Evolutionary conservation across 2,113 vertebrate genomes (phyloP), one percentile per base, ranked within the genome.

Genomic region (Rafetus swinhoei): DNA sequence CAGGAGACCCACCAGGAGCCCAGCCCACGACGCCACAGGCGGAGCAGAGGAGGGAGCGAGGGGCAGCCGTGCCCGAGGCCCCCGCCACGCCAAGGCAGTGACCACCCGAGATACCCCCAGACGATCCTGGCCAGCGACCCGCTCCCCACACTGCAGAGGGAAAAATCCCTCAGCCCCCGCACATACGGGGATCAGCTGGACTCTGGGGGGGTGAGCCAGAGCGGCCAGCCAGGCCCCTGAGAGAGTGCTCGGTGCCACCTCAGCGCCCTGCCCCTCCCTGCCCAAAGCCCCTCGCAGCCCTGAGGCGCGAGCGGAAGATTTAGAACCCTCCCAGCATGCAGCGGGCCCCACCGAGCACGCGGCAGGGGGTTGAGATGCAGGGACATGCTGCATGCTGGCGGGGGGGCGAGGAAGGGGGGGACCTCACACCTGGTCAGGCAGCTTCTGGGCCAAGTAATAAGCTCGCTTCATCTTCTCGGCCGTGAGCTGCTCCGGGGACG

Each of bases 381-480:
- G 65, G 35, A 72, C 62, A 16, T 9, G 32, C 32, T 29, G 18
- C 32, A 9, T 19, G 32, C 18, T 18, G 32, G 15, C 13, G 14
- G 62, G 21, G 39, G 57, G 56, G 24, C n/a, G 8, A 25, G 77
- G 5, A 27, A 82, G 19, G 53, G 27, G 16, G 3, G 6, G 13
- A 21, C 57, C n/a, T 84, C 50, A 21, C 98, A 99, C 99, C 98
- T 99, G 98, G 84, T 99, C 98, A 16, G 98, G 96, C 56, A 96
- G 95, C 87, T 98, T 98, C 93, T 98, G 98, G 1, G 98, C 98
- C 89, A 99, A 94, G 91, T 99, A 99, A 97, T 99, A 99, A 6
- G 98, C 98, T 82, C 98, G 98, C 97, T 99, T 99, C 94, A 99
- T 97, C 95, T 99, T 99, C 97, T 99, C 99, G 79, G 99, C 98